A percentile compares a stretch with the other conserved stretches of the same genome.
Conservation (phyloP, 2,888 invertebrate species). For the Muschampia plurimacula region DNA sequence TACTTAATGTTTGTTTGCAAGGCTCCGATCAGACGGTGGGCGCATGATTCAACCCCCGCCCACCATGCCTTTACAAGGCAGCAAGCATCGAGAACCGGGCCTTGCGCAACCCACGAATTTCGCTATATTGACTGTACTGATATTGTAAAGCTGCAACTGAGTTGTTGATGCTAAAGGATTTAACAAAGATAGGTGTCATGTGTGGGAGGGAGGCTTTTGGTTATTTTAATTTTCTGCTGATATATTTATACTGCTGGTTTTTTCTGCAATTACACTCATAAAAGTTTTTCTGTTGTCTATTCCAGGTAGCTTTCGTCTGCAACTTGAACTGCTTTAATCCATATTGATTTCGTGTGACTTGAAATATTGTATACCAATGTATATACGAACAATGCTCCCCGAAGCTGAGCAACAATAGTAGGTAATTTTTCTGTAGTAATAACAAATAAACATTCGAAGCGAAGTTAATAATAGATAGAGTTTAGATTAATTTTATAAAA, state of each 20-base stretch:
- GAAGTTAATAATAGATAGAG: no score
- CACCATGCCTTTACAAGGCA: conserved; percentile 63
- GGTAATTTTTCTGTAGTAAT: no score
- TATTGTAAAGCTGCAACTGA: conserved; percentile 13
- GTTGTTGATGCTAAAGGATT: not conserved
- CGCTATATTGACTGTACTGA: conserved; percentile 45
- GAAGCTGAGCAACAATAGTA: no score
- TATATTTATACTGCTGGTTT: not conserved
- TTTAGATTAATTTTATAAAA: no score
- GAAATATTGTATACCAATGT: no score
- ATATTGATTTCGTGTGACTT: no score
- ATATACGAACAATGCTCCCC: no score
- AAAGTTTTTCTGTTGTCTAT: no score
- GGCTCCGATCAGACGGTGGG: conserved; percentile 63
- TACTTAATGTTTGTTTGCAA: conserved; percentile 52
- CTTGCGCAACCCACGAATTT: conserved; percentile 65
- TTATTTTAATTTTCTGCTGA: not conserved
- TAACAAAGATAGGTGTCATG: not conserved
- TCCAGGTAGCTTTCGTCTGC: not conserved
- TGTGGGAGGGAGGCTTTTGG: not conserved
- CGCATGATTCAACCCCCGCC: conserved; percentile 72
- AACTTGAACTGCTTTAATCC: no score
- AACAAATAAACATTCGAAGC: no score
- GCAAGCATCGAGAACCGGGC: conserved; percentile 56
- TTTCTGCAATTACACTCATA: no score